Conservation (phyloP, 1,140 invertebrate species). For the Whitmania pigra region DNA sequence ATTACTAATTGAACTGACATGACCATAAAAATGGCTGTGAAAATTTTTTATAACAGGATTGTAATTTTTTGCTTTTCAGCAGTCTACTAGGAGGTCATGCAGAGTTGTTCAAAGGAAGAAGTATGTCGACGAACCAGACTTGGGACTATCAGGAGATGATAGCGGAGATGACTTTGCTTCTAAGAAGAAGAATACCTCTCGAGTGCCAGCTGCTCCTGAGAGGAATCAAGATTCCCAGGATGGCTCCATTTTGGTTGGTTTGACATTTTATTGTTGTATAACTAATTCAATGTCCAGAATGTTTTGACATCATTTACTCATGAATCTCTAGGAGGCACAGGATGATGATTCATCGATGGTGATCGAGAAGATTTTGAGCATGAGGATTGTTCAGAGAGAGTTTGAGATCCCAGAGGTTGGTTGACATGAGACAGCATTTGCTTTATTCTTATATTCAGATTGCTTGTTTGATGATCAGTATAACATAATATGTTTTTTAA, state of each 20-base stretch:
- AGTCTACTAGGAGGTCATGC: slow-evolving; percentile 73
- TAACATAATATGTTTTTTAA: background rate
- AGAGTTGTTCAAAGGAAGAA: slow-evolving; percentile 86
- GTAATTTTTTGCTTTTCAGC: background rate
- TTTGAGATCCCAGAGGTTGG: no score
- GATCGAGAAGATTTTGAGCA: no score
- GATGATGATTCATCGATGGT: no score
- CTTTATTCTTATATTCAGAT: no score
- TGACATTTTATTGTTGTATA: background rate
- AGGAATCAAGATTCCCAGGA: background rate
- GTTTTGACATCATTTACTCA: no score
- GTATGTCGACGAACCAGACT: slow-evolving; percentile 89
- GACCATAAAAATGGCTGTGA: no score
- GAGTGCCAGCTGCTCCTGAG: background rate
- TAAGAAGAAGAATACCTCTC: background rate
- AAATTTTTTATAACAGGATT: background rate
- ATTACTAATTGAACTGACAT: background rate
- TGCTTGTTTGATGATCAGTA: background rate
- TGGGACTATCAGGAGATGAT: slow-evolving; percentile 68
- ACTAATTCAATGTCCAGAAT: background rate
- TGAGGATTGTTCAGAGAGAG: no score
- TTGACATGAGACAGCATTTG: no score
- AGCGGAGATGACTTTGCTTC: slow-evolving; percentile 8
- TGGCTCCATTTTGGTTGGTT: background rate
- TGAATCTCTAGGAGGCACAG: no score